Percentiles rank a stretch among this genome's conserved stretches.
These are phyloP conservation scores for Napeogenes inachia DNA, from an alignment of 2,888 invertebrate species.

Conservation along the genomic window DNA sequence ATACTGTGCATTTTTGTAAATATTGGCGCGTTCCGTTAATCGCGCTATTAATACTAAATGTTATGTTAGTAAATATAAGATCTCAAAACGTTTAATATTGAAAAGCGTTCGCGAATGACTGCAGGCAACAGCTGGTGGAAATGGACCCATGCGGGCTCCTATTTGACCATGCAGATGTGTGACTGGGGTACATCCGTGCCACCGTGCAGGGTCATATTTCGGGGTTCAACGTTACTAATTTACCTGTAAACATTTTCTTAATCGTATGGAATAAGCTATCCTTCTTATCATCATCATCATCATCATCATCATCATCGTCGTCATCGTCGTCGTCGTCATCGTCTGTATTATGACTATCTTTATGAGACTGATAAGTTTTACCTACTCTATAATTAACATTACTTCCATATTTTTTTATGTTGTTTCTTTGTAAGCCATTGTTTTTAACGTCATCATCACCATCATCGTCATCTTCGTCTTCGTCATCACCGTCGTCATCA, in stretches of 20 bases:
- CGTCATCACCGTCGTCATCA: constrained; percentile 40
- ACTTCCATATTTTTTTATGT: constrained; percentile 36
- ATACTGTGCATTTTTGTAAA: constrained; percentile 64
- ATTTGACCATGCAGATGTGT: constrained; percentile 74
- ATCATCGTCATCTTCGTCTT: constrained; percentile 54
- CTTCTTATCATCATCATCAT: constrained; percentile 70
- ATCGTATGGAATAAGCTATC: constrained; percentile 71
- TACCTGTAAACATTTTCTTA: constrained; percentile 75
- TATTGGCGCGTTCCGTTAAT: constrained; percentile 57
- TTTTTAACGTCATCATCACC: constrained; percentile 43
- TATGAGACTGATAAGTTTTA: constrained; percentile 31
- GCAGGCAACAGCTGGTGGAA: constrained; percentile 80
- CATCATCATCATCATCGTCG: constrained; percentile 61
- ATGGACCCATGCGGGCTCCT: constrained; percentile 68
- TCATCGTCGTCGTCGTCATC: constrained; percentile 66
- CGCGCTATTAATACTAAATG: constrained; percentile 69
- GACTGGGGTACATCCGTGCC: constrained; percentile 52
- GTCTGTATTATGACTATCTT: constrained; percentile 34
- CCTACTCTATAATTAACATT: constrained; percentile 24
- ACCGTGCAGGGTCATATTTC: constrained; percentile 61
- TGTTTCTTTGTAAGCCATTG: constrained; percentile 17
- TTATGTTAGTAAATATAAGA: constrained; percentile 73
- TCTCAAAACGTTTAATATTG: constrained; percentile 69
- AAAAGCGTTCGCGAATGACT: constrained; percentile 78
- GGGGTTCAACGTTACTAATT: constrained; percentile 61